Evolutionary conservation across 1,140 invertebrate genomes (phyloP).

Genomic region (Periplaneta americana): DNA sequence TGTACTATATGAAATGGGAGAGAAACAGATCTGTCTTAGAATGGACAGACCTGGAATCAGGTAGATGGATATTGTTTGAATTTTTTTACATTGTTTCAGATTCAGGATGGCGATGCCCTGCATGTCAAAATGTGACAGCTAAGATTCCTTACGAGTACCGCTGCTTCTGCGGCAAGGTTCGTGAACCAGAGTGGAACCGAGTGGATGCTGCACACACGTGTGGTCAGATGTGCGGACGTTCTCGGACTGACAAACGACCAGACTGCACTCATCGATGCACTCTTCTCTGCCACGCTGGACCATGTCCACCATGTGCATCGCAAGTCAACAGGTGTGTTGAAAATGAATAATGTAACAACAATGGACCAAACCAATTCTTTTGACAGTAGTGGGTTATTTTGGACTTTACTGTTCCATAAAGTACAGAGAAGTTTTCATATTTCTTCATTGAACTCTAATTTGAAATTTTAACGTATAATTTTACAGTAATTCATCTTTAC

Average conservation of each 20-base stretch:
- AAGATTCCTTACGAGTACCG: constrained; percentile 65
- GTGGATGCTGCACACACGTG: constrained; percentile 81
- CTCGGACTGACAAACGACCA: constrained; percentile 37
- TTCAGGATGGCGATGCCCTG: constrained; percentile 86
- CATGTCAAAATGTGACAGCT: constrained; percentile 70
- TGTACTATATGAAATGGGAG: no score
- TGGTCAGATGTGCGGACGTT: constrained; percentile 73
- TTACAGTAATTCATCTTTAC: no score
- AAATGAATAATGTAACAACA: no score
- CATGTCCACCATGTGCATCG: constrained; percentile 73
- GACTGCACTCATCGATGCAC: constrained; percentile 79
- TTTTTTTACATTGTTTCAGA: constrained; percentile 34
- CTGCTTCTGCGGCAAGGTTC: constrained; percentile 78
- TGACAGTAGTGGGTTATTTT: no score
- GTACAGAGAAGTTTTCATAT: no score
- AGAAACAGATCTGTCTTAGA: no score
- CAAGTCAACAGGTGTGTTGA: constrained; percentile 40
- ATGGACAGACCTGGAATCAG: neutral
- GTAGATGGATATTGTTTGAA: neutral
- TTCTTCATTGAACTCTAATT: no score
- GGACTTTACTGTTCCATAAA: no score
- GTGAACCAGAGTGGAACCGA: constrained; percentile 65
- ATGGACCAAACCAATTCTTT: no score
- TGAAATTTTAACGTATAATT: no score
- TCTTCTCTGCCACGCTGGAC: constrained; percentile 86